Percentiles rank a stretch among this genome's conserved stretches.
phyloP scores from a whole-genome alignment of 2,797 vertebrate species.

The Oceanodroma leucorhoa region DNA sequence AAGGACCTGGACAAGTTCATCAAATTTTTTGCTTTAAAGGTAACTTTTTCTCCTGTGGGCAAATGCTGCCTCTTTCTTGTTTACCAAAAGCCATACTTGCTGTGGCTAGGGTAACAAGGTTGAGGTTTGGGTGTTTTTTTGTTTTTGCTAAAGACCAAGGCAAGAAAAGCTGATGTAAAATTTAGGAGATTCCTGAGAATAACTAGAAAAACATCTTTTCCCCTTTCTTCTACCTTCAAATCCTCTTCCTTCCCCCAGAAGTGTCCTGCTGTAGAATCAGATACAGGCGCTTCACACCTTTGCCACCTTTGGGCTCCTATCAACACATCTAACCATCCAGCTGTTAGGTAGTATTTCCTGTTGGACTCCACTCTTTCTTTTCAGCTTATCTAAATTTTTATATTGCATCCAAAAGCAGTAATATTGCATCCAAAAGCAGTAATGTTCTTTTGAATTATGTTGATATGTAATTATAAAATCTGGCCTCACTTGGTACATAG shows the following conservation, averaged over 20 bases:
- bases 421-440: neutral
- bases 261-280: neutral
- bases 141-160: slow-evolving; percentile 36
- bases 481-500: neutral
- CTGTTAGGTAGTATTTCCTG: neutral
- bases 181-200: slow-evolving; percentile 12
- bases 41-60: slow-evolving; percentile 48
- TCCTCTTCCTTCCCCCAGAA: neutral
- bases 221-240: neutral
- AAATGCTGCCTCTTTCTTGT: neutral
- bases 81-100: neutral
- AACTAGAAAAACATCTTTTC: neutral
- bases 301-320: neutral
- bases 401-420: neutral
- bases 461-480: neutral
- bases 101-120: neutral
- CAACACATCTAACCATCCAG: neutral
- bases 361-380: neutral
- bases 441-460: neutral
- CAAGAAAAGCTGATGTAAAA: slow-evolving; percentile 35
- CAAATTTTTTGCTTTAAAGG: slow-evolving; percentile 98
- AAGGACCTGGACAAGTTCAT: slow-evolving; percentile 99
- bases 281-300: neutral
- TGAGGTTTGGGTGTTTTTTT: neutral
- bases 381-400: neutral